Percentiles rank a stretch among this genome's conserved stretches.
phyloP scores from a whole-genome alignment of 35 echinoderm and acorn worm species.

The Chiridota heheva region DNA sequence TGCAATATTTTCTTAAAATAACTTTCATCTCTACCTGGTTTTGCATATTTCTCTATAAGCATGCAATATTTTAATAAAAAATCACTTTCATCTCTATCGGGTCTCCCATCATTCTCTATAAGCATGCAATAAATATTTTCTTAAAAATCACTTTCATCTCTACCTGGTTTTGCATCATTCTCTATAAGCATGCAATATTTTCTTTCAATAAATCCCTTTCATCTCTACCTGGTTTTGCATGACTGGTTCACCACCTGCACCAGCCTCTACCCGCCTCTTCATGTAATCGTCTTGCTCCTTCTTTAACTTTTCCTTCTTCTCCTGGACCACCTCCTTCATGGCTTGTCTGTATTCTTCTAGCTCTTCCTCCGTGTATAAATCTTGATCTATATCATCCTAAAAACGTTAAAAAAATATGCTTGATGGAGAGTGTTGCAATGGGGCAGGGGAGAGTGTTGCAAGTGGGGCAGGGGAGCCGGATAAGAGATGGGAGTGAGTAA shows the following conservation, averaged over 20 bases:
- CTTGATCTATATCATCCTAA: conserved; percentile 61
- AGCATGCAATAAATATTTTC: neutral
- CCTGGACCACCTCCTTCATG: conserved; percentile 44
- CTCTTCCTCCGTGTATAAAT: conserved; percentile 73
- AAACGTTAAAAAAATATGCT: neutral
- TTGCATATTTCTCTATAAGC: no score
- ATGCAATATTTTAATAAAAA: neutral
- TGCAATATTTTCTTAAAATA: no score
- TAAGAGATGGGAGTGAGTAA: no score
- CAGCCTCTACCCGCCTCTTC: conserved; percentile 24
- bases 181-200: neutral
- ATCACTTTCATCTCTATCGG: neutral
- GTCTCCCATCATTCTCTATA: neutral
- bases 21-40: no score
- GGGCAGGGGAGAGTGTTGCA: neutral
- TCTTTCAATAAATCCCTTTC: no score
- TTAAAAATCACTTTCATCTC: neutral
- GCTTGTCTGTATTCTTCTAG: conserved; percentile 56
- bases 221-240: conserved; percentile 67
- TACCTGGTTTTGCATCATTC: neutral
- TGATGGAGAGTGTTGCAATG: no score
- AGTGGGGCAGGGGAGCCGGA: no score
- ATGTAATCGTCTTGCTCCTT: conserved; percentile 57
- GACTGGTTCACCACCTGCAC: conserved; percentile 34
- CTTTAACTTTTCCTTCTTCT: conserved; percentile 54